Conservation (phyloP, 2,797 vertebrate species). For the Trematomus bernacchii region DNA sequence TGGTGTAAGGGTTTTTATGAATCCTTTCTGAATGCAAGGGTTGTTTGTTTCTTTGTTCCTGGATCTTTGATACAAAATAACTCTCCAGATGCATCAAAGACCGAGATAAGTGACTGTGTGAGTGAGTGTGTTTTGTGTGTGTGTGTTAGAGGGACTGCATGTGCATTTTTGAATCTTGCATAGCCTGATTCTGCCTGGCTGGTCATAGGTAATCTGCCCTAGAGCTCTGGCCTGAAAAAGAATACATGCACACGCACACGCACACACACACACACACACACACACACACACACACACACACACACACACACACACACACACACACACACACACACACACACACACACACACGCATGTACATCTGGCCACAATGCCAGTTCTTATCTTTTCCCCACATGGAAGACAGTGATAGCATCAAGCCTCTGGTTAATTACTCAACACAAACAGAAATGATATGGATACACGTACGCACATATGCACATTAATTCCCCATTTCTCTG, state of each 20-base stretch:
- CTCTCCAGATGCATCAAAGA: slow-evolving; percentile 62
- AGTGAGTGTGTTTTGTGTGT: neutral
- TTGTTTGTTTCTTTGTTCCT: slow-evolving; percentile 50
- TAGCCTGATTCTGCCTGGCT: slow-evolving; percentile 45
- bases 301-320: no score
- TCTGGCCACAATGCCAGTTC: slow-evolving; percentile 49
- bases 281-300: slow-evolving; percentile 32
- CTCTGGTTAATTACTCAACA: slow-evolving; percentile 46
- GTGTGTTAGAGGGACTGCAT: neutral
- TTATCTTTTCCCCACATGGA: slow-evolving; percentile 74
- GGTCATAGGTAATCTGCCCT: slow-evolving; percentile 72
- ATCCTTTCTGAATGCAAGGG: slow-evolving; percentile 18
- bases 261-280: slow-evolving; percentile 23
- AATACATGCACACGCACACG: slow-evolving; percentile 29
- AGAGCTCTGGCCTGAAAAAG: slow-evolving; percentile 52
- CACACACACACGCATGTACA: slow-evolving; percentile 20
- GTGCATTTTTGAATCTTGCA: slow-evolving; percentile 34
- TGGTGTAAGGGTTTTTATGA: slow-evolving; percentile 27
- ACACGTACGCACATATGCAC: slow-evolving; percentile 6
- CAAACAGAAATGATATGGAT: slow-evolving; percentile 1
- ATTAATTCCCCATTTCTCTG: neutral
- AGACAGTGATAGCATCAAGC: slow-evolving; percentile 72
- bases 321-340: neutral
- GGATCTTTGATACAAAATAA: slow-evolving; percentile 45
- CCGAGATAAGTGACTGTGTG: slow-evolving; percentile 41